Base-by-base conservation (phyloP, 2,888 invertebrate species). In the Acanthosoma haemorrhoidale region DNA sequence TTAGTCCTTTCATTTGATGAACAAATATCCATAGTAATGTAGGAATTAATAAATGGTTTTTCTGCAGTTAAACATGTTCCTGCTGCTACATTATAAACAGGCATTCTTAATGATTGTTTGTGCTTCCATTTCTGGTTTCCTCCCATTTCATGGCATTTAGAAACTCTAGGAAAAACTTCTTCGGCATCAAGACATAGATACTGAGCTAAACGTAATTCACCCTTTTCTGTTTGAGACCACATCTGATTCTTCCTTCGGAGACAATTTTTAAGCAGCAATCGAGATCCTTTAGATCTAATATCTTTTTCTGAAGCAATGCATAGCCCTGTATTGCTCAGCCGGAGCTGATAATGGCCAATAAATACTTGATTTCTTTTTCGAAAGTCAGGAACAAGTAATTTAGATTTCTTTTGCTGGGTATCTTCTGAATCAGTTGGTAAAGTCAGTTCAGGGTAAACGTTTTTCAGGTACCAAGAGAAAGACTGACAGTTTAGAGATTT, bases 61-160 rank as follows among this genome's bases (percentile, higher is more conserved):
- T 79, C 77, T 3, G 83, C 88, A 15, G 88, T 88, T 32, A 94
- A 80, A 77, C 94, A 94, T 74, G 90, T 90, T 0, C 94, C 94
- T 5, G 90, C 88, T 16, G 94, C 94, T 76, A 90, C 85, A 78
- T 93, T 94, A 80, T 94, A 94, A 57, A 94, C 85, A 0, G 92
- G 90, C 72, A 88, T 41, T 31, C 68, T 70, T 11, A 41, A 61
- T 9, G 70, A 51, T 4, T 41, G 18, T 57, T 70, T 72, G 51
- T 92, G 90, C 67, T 87, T 88, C 97, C 97, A 98, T 77, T 94
- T 92, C 80, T 97, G 97, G 74, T 91, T 87, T 11, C 92, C 90
- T 11, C 92, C 90, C 83, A 93, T 89, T 79, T 93, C 94, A 77
- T 96, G 96, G 77, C 97, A 97, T 80, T 97, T 96, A 75, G 90